Conservation (phyloP, 2,113 vertebrate genomes). For the Polypterus bichir region DNA sequence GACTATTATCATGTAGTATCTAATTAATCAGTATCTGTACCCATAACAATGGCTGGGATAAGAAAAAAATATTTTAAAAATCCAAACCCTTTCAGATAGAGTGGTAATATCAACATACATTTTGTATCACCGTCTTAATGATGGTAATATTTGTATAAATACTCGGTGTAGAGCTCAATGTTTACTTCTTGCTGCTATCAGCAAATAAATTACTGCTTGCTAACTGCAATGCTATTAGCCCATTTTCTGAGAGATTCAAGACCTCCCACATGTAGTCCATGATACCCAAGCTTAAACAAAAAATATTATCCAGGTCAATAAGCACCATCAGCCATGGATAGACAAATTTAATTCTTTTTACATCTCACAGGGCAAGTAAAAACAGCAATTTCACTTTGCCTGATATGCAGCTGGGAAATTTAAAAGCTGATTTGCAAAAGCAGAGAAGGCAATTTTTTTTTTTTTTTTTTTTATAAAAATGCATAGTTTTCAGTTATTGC, state of each 20-base stretch:
- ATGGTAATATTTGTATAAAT: slow-evolving; percentile 3
- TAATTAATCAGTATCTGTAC: too few relatives aligned
- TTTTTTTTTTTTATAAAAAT: too few relatives aligned
- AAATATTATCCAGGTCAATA: slow-evolving; percentile 6
- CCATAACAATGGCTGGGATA: too few relatives aligned
- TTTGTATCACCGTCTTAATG: neutral
- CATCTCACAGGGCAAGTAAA: slow-evolving; percentile 7
- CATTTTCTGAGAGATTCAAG: slow-evolving; percentile 7
- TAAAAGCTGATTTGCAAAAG: slow-evolving; percentile 1
- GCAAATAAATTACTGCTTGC: slow-evolving; percentile 4
- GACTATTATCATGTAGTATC: too few relatives aligned
- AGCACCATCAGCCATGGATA: slow-evolving; percentile 3
- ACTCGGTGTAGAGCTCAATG: neutral
- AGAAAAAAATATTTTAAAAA: too few relatives aligned
- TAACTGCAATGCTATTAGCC: slow-evolving; percentile 3
- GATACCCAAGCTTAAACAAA: slow-evolving; percentile 8
- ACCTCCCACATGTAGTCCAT: slow-evolving; percentile 6
- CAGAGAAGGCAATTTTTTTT: neutral
- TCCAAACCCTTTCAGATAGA: too few relatives aligned
- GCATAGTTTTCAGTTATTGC: too few relatives aligned
- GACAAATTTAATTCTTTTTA: slow-evolving; percentile 8
- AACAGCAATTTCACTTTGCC: slow-evolving; percentile 3
- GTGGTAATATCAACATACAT: too few relatives aligned
- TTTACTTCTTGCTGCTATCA: slow-evolving; percentile 5
- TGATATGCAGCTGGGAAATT: slow-evolving; percentile 5